phyloP scores from a whole-genome alignment of 2,113 vertebrate genomes.

The Albula goreensis region DNA sequence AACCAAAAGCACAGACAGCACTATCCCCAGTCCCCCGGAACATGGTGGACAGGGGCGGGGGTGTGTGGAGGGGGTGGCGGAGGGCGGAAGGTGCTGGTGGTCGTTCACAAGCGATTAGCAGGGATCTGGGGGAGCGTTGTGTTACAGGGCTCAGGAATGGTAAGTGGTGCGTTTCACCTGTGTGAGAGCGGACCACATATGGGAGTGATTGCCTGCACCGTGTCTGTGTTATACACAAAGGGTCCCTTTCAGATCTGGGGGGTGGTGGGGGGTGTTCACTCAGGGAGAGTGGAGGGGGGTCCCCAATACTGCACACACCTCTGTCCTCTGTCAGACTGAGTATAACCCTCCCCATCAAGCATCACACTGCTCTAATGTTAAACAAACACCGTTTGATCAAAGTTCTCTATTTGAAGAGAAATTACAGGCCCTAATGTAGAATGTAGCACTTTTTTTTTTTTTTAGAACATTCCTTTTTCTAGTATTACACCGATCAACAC shows the following conservation, averaged over 20 bases:
- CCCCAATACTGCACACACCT: neutral
- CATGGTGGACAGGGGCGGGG: neutral
- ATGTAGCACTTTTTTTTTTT: neutral
- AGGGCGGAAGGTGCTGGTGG: neutral
- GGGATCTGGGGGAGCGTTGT: neutral
- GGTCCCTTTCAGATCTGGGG: slow-evolving; percentile 20
- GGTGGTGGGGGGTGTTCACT: neutral
- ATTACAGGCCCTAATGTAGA: neutral
- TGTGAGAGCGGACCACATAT: slow-evolving; percentile 39
- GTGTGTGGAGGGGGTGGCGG: too few relatives aligned
- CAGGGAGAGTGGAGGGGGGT: neutral
- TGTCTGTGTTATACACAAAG: slow-evolving; percentile 13
- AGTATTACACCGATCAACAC: neutral
- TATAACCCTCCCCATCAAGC: neutral
- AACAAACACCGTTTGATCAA: slow-evolving; percentile 67
- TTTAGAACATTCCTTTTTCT: neutral
- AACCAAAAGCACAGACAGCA: neutral
- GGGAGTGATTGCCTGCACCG: slow-evolving; percentile 58
- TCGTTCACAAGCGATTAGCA: neutral
- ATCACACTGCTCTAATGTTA: slow-evolving; percentile 47
- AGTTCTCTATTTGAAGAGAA: slow-evolving; percentile 28
- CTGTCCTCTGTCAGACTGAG: neutral
- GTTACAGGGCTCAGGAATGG: neutral
- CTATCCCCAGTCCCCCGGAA: neutral
- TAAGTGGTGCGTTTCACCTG: neutral